Conservation (phyloP, 2,797 vertebrate species). For the Xenopus petersii region DNA sequence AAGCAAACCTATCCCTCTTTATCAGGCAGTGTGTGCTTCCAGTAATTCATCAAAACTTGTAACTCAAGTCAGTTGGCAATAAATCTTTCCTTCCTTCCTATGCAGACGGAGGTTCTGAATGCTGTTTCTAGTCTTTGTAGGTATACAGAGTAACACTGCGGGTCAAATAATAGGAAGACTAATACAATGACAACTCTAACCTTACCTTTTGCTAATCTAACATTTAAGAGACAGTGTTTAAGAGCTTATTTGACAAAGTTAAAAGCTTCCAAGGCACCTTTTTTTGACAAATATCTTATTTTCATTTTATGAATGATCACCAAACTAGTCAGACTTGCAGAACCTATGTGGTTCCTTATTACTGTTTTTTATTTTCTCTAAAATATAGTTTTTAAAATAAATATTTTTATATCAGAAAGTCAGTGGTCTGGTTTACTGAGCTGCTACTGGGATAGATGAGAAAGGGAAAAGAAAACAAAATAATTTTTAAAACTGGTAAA, state of each 20-base stretch:
- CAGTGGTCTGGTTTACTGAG: too few relatives aligned
- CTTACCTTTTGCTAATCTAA: slow-evolving; percentile 39
- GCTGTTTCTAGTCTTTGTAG: slow-evolving; percentile 39
- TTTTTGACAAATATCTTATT: too few relatives aligned
- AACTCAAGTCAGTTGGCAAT: slow-evolving; percentile 38
- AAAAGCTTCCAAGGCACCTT: too few relatives aligned
- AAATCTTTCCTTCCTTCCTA: slow-evolving; percentile 43
- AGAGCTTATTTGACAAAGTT: background rate
- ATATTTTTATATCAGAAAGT: too few relatives aligned
- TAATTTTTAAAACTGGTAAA: too few relatives aligned
- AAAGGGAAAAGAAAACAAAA: too few relatives aligned
- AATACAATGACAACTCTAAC: slow-evolving; percentile 25
- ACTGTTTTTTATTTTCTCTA: too few relatives aligned
- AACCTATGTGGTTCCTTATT: too few relatives aligned
- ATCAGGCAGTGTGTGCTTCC: slow-evolving; percentile 39
- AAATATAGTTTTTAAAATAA: too few relatives aligned
- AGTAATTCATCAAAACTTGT: slow-evolving; percentile 46
- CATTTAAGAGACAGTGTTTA: slow-evolving; percentile 20
- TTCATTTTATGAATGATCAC: too few relatives aligned
- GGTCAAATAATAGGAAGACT: slow-evolving; percentile 47
- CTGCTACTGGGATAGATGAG: too few relatives aligned
- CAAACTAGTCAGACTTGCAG: too few relatives aligned
- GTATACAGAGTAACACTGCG: slow-evolving; percentile 31
- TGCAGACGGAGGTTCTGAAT: slow-evolving; percentile 26
- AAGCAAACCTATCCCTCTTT: slow-evolving; percentile 44